Evolutionary conservation across 2,888 invertebrate genomes (phyloP).

Genomic region (Cataglyphis albicans): DNA sequence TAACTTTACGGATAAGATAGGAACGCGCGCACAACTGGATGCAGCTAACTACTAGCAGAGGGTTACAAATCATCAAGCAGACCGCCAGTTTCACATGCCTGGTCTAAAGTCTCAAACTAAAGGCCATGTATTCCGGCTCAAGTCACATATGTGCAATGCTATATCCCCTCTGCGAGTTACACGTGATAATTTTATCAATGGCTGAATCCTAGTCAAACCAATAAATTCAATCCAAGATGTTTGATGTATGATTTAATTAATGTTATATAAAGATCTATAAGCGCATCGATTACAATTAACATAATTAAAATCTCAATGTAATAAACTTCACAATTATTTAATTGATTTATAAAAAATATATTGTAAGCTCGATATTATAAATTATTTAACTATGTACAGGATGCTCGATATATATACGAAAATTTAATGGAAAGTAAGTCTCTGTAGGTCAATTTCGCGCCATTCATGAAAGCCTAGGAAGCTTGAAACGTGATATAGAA

Average conservation of each 20-base stretch:
- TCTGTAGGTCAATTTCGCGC: constrained; percentile 37
- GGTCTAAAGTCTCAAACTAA: constrained; percentile 51
- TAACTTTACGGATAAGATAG: constrained; percentile 52
- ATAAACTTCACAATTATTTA: not conserved
- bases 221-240: not conserved
- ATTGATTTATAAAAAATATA: not conserved
- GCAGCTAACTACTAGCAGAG: constrained; percentile 52
- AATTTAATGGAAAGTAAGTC: constrained; percentile 18
- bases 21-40: constrained; percentile 46
- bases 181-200: constrained; percentile 54
- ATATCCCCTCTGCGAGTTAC: constrained; percentile 39
- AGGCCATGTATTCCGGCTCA: constrained; percentile 51
- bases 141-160: constrained; percentile 54
- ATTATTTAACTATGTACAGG: not conserved
- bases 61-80: constrained; percentile 52
- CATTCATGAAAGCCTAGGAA: constrained; percentile 48
- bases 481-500: constrained; percentile 43
- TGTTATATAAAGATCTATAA: not conserved
- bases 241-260: not conserved
- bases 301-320: not conserved
- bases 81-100: constrained; percentile 56
- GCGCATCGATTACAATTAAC: not conserved
- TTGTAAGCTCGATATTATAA: not conserved
- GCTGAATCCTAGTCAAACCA: not conserved
- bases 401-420: not conserved